Base-by-base conservation (phyloP, 2,888 invertebrate genomes). In the Drosophila lutescens region DNA sequence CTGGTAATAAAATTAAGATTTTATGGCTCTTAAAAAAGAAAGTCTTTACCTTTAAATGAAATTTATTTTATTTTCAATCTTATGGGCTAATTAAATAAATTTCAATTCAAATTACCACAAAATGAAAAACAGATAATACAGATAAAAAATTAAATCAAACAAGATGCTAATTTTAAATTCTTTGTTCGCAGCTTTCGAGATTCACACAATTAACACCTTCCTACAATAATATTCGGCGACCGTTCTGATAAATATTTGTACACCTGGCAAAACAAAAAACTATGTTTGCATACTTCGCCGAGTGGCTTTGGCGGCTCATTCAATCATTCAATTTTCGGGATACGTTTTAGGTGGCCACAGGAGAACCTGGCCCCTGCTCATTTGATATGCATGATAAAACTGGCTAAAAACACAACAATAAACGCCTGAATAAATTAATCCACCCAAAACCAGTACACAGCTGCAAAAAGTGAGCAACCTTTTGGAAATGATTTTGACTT, bases 351-450 rank as follows among this genome's bases (percentile, higher is more conserved):
- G 40, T n/a, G 23, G 41, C 23, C 32, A 41, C 59, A 36, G 30
- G 30, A 30, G 34, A 51, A 38, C 46, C 38, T 63, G 38, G 23
- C 44, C 46, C 20, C 51, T 63, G 47, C 78, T 80, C 74, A 86
- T 81, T 81, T 78, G 34, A 69, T 76, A 81, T 81, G 78, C 83
- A 86, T 76, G 74, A 76, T 83, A 76, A 63, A 86, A 69, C 68
- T 56, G 44, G 40, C 74, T 66, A 71, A 69, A 77, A 68, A 65
- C 62, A 71, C 58, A 51, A 69, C 74, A 78, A 86, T 83, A 83
- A 86, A 80, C 83, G 83, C 78, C 66, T 65, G 58, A 68, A 68
- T 46, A 68, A 68, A 68, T 54, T 36, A 38, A 57, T 68, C 13
- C 50, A 2, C 20, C 15, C 17, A 10, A 10, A 17, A 7, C 40